A percentile compares a stretch with the other conserved stretches of the same genome.
Conservation (phyloP, 1,140 invertebrate species). For the Drosophila teissieri region DNA sequence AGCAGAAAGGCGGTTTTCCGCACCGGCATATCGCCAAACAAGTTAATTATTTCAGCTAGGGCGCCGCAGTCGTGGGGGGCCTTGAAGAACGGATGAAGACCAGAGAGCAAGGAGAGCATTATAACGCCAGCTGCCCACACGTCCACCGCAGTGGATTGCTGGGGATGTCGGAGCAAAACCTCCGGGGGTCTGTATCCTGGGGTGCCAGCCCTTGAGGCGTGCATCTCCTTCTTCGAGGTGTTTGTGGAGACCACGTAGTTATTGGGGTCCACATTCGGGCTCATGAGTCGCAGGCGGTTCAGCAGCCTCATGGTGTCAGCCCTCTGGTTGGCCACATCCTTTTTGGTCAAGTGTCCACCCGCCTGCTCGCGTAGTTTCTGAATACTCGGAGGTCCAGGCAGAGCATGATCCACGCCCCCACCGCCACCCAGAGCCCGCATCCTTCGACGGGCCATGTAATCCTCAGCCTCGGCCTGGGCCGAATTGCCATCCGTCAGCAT, state of each 20-base stretch:
- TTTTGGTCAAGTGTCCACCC: constrained; percentile 24
- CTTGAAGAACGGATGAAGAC: constrained; percentile 93
- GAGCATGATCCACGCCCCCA: constrained; percentile 16
- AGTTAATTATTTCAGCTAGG: constrained; percentile 92
- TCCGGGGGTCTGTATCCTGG: constrained; percentile 95
- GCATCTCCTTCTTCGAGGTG: constrained; percentile 85
- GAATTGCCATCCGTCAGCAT: constrained; percentile 53
- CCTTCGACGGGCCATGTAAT: constrained; percentile 15
- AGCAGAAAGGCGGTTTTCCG: constrained; percentile 89
- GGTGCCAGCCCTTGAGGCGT: constrained; percentile 93
- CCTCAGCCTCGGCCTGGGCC: constrained; percentile 56
- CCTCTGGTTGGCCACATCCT: constrained; percentile 54
- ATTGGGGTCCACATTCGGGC: constrained; percentile 66
- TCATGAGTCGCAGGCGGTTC: constrained; percentile 50
- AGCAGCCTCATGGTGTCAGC: constrained; percentile 55
- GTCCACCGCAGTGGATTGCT: constrained; percentile 93
- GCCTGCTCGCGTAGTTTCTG: constrained; percentile 26
- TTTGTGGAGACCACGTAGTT: constrained; percentile 65
- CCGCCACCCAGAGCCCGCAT: constrained; percentile 56
- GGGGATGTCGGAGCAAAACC: constrained; percentile 91
- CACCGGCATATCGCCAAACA: constrained; percentile 91
- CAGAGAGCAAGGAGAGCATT: constrained; percentile 91
- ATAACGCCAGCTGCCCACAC: constrained; percentile 96
- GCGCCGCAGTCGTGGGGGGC: constrained; percentile 92
- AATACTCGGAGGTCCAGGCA: background rate